Base-by-base conservation (phyloP, 2,113 vertebrate species). In the Pterocles orientalis region DNA sequence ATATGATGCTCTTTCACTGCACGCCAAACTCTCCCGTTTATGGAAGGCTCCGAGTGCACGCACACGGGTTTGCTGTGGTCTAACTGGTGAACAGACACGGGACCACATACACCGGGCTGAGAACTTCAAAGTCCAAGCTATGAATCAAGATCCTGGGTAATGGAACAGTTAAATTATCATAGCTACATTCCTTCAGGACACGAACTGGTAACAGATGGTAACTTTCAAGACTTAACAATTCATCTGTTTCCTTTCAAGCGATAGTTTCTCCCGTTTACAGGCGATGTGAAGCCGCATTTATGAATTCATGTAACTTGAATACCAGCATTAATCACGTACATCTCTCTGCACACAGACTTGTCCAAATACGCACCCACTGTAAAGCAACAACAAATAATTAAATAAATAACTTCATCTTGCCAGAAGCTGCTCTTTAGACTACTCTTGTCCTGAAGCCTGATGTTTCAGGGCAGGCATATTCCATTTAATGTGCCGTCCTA, bases 121-220 rank as follows among this genome's bases (percentile, higher is more conserved):
- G 14, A 50, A 80, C n/a, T 65, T 51, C 3, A 16, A 82, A 90
- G 41, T 23, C 65, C 70, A 57, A 69, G 62, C 50, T 16, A 26
- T 8, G 9, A 76, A 73, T 6, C 34, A 77, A 82, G 56, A 54
- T 43, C 72, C 65, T 88, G 51, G 71, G 86, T 45, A 94, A 78
- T 7, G 43, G 57, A 96, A 94, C 45, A 87, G 81, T 85, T 95
- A 82, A 94, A 88, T 58, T 39, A 56, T 13, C 80, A 69, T 9
- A 29, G 92, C 90, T 51, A 48, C 78, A 54, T 80, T 91, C 85
- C 82, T 96, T 81, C 82, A 90, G 87, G 79, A 93, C 0, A 4
- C 17, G 75, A 93, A 77, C 86, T 66, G 72, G 3, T 56, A 95
- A 84, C 94, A 95, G 94, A 91, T 88, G 95, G 96, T 24, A 95